Conservation (phyloP, 2,888 invertebrate species). For the Sisyra terminalis region DNA sequence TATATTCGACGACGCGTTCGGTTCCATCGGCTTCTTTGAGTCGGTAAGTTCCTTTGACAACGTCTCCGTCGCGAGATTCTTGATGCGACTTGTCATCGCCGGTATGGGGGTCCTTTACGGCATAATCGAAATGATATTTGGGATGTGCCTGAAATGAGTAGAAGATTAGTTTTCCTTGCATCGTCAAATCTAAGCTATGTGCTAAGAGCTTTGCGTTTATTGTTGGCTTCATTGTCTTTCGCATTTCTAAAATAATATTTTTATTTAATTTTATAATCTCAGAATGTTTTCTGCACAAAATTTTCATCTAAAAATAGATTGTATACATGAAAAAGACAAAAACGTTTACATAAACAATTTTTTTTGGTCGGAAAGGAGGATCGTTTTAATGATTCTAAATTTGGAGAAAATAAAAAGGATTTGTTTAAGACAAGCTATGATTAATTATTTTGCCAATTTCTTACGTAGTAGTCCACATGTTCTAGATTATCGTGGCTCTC, state of each 20-base stretch:
- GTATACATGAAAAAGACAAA: too few relatives aligned
- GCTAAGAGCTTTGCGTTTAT: too few relatives aligned
- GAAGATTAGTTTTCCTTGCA: too few relatives aligned
- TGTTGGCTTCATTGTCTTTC: neutral
- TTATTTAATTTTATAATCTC: too few relatives aligned
- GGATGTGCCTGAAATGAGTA: conserved; percentile 32
- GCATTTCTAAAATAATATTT: too few relatives aligned
- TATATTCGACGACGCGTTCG: conserved; percentile 39
- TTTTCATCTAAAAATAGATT: too few relatives aligned
- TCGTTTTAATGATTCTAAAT: too few relatives aligned
- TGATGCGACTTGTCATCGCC: conserved; percentile 40
- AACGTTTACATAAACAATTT: too few relatives aligned
- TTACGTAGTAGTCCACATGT: conserved; percentile 16
- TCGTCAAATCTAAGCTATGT: too few relatives aligned
- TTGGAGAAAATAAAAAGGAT: too few relatives aligned
- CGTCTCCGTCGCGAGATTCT: conserved; percentile 44
- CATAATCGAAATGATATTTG: conserved; percentile 39
- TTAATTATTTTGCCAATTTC: conserved; percentile 2
- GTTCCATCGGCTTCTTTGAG: conserved; percentile 38
- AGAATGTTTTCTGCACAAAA: too few relatives aligned
- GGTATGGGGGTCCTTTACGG: conserved; percentile 40
- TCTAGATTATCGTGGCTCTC: conserved; percentile 11
- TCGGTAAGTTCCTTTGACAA: conserved; percentile 41
- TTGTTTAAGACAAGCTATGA: neutral
- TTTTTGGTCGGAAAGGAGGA: too few relatives aligned